These are phyloP conservation scores for Cyrtonyx montezumae DNA, from an alignment of 2,113 vertebrate species.

Conservation along the genomic window DNA sequence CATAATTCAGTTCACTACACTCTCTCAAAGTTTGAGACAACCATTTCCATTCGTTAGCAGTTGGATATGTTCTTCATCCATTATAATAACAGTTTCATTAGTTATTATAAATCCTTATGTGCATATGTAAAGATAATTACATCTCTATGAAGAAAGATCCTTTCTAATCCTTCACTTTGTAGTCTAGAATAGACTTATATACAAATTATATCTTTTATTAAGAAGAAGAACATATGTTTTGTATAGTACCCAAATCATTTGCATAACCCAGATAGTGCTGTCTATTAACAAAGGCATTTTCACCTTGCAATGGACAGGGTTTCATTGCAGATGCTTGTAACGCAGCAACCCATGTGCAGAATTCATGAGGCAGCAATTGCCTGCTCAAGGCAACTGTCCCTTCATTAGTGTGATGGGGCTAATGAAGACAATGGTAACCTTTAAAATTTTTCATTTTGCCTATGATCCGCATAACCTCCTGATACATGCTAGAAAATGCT, in stretches of 20 bases:
- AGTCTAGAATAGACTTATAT: neutral
- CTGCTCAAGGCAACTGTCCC: slow-evolving; percentile 1
- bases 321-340: neutral
- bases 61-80: neutral
- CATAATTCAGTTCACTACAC: neutral
- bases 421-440: slow-evolving; percentile 48
- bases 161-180: neutral
- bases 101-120: neutral
- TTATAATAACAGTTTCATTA: neutral
- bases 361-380: neutral
- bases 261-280: neutral
- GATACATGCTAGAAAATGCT: neutral
- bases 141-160: neutral
- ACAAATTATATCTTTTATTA: neutral
- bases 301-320: neutral
- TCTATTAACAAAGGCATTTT: neutral
- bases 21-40: neutral
- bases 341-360: neutral
- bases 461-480: slow-evolving; percentile 9
- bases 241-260: neutral
- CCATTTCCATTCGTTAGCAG: neutral
- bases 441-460: slow-evolving; percentile 23
- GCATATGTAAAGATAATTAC: neutral
- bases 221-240: neutral
- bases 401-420: slow-evolving; percentile 26